Percentiles rank a stretch among this genome's conserved stretches.
phyloP scores from a whole-genome alignment of 2,113 vertebrate genomes.

The Uropsilus gracilis region DNA sequence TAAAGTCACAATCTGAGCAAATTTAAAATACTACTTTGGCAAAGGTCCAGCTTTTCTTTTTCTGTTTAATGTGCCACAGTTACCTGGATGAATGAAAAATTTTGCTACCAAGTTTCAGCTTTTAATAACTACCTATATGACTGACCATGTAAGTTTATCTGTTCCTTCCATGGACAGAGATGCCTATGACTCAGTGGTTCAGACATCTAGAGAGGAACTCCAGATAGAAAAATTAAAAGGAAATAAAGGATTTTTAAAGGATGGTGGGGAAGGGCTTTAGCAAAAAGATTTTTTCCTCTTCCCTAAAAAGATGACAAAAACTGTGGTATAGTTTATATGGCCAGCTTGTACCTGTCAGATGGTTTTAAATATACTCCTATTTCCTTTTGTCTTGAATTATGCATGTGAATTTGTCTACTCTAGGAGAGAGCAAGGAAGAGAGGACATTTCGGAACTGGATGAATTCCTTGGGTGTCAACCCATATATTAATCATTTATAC shows the following conservation, averaged over 20 bases:
- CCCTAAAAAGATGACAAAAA: constrained; percentile 45
- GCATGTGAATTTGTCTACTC: constrained; percentile 67
- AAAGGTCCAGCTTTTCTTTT: constrained; percentile 14
- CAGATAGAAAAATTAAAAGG: constrained; percentile 3
- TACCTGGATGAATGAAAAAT: background rate
- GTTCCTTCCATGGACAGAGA: constrained; percentile 47
- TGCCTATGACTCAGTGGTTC: background rate
- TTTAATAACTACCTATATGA: background rate
- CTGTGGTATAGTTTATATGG: constrained; percentile 10
- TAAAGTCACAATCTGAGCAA: background rate
- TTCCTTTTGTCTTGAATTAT: constrained; percentile 56
- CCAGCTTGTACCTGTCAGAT: background rate
- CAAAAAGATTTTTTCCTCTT: background rate
- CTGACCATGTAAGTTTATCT: background rate
- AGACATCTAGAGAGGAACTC: background rate
- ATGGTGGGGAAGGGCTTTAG: background rate
- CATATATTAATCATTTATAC: constrained; percentile 95
- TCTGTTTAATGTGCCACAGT: constrained; percentile 1
- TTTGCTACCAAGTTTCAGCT: background rate
- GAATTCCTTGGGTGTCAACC: constrained; percentile 96
- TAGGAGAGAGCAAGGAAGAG: constrained; percentile 95
- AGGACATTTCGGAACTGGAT: constrained; percentile 99
- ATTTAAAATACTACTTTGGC: background rate
- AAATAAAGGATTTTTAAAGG: constrained; percentile 2
- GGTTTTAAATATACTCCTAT: constrained; percentile 35